Percentiles rank a stretch among this genome's conserved stretches.
Conservation (phyloP, 1,140 invertebrate species). For the Drosophila leontia region DNA sequence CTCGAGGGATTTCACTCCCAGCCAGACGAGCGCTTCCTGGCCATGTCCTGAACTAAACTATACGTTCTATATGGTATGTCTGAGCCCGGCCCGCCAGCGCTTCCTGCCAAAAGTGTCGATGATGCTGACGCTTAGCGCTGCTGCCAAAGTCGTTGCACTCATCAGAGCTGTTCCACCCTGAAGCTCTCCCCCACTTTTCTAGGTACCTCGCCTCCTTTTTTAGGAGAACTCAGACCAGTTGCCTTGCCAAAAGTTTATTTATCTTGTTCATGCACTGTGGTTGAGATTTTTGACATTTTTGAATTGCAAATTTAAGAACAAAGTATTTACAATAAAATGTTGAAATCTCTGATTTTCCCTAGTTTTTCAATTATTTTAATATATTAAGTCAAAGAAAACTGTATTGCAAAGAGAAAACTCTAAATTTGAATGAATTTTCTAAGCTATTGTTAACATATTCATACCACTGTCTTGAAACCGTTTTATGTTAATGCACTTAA, state of each 20-base stretch:
- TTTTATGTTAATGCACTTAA: conserved; percentile 83
- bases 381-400: background rate
- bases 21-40: conserved; percentile 77
- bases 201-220: background rate
- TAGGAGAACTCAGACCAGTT: background rate
- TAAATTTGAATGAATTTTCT: background rate
- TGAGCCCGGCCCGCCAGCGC: conserved; percentile 63
- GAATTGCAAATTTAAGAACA: too few relatives aligned
- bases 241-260: conserved; percentile 67
- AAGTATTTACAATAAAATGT: background rate
- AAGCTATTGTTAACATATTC: background rate
- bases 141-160: conserved; percentile 79
- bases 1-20: conserved; percentile 48
- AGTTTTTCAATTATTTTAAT: too few relatives aligned
- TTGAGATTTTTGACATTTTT: background rate
- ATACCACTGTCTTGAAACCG: conserved; percentile 36
- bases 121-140: conserved; percentile 58
- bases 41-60: conserved; percentile 49
- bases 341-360: background rate
- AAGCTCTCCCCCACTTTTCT: background rate
- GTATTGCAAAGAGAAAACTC: background rate
- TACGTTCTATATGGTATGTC: conserved; percentile 46
- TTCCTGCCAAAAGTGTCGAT: conserved; percentile 76
- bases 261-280: conserved; percentile 52
- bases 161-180: conserved; percentile 44